phyloP scores from a whole-genome alignment of 2,113 vertebrate genomes.

The Excalfactoria chinensis region DNA sequence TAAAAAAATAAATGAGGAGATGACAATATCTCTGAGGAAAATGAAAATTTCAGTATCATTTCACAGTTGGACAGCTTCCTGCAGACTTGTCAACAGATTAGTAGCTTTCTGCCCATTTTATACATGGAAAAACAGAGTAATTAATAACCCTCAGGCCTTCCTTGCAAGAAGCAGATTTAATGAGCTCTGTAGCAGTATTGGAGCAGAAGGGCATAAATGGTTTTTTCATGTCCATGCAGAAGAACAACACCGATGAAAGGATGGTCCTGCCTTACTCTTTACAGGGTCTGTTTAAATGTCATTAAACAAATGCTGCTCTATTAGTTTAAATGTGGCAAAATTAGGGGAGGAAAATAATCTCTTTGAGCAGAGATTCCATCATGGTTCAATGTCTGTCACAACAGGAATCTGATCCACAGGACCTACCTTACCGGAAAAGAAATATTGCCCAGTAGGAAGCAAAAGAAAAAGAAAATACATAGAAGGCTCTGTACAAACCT shows the following conservation, averaged over 20 bases:
- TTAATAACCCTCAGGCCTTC: slow-evolving; percentile 55
- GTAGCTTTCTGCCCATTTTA: slow-evolving; percentile 49
- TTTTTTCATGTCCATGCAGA: background rate
- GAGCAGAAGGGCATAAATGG: background rate
- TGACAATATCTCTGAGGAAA: slow-evolving; percentile 55
- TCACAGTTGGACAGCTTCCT: slow-evolving; percentile 61
- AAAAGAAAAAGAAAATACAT: background rate
- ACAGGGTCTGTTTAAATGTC: background rate
- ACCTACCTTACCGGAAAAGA: background rate
- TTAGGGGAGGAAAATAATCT: background rate
- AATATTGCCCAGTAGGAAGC: background rate
- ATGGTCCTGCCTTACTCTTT: background rate
- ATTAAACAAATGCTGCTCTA: background rate
- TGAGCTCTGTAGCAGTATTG: slow-evolving; percentile 42
- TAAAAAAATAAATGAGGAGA: background rate
- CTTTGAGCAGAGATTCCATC: background rate
- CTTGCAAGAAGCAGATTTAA: slow-evolving; percentile 49
- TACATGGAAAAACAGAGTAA: slow-evolving; percentile 49
- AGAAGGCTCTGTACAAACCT: background rate
- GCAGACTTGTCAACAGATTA: slow-evolving; percentile 66
- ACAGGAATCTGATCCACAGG: background rate
- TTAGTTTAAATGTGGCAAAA: background rate
- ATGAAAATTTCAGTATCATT: slow-evolving; percentile 65
- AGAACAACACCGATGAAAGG: background rate
- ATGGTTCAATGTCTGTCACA: background rate